Base-by-base conservation (phyloP, 2,113 vertebrate genomes). In the Dendropsophus ebraccatus region DNA sequence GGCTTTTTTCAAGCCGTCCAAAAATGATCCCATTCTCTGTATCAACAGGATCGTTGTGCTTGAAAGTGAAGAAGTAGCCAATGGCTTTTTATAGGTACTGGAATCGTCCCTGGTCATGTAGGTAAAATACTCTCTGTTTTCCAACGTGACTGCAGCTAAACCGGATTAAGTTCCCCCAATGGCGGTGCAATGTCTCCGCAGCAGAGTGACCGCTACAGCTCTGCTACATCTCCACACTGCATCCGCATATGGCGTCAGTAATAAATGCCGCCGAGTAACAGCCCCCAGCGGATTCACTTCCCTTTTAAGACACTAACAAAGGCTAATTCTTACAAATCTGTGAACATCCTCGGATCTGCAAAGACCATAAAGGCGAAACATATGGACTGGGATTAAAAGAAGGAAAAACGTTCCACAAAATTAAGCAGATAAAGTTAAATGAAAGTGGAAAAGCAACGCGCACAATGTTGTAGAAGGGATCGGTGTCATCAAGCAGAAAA, bases 381-480 rank as follows among this genome's bases (percentile, higher is more conserved):
- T 85, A 78, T 85, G 84, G 84, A 79, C 84, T 41, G 84, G 74
- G 84, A 85, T 50, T 85, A 60, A 47, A 67, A 50, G 60, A 79
- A 25, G 84, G 32, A 54, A 79, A 85, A 85, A 47, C 69, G 84
- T 78, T 56, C 79, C 84, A 85, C 75, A 54, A 85, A 85, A 85
- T 85, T 85, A 85, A 79, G 84, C 75, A 85, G 47, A 79, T 85
- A 79, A 78, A 79, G 25, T 78, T 85, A 85, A 79, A 85, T 85
- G 74, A 70, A 85, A 70, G 52, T 78, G 62, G 45, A 69, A n/a
- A 85, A 85, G 28, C 60, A 70, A 79, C 47, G 75, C 37, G 60
- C 60, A 56, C 77, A 85, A 70, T 79, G 84, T 54, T 54, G 70
- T 41, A 76, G 30, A 78, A 81, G 35, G 70, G 54, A 69, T 49